These are phyloP conservation scores for Gryllus longicercus DNA, from an alignment of 2,888 invertebrate genomes.

Conservation along the genomic window DNA sequence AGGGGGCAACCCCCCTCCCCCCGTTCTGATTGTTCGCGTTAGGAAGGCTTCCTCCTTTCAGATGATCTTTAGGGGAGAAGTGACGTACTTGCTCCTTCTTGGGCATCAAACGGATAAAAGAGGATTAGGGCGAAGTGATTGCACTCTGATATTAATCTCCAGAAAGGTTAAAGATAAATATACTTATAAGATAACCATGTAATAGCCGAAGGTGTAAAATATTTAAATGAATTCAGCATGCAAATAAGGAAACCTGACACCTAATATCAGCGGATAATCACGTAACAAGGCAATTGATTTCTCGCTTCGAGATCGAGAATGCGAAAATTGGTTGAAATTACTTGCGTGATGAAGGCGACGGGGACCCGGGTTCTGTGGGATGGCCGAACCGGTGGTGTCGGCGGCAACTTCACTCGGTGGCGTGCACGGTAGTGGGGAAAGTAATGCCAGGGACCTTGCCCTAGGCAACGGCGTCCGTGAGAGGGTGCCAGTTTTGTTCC, in stretches of 20 bases:
- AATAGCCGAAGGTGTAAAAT: neutral
- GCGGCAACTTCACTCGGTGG: too few species aligned
- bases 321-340: slow-evolving; percentile 6
- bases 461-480: too few species aligned
- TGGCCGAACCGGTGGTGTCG: too few species aligned
- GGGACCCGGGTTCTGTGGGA: too few species aligned
- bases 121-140: neutral
- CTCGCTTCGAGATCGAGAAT: neutral
- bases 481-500: too few species aligned
- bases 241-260: slow-evolving; percentile 17
- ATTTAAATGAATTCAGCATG: slow-evolving; percentile 5
- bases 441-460: too few species aligned
- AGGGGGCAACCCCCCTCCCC: neutral
- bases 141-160: neutral
- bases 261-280: neutral
- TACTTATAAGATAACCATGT: neutral
- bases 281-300: neutral
- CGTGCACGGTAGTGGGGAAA: too few species aligned
- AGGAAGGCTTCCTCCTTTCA: neutral
- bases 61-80: too few species aligned
- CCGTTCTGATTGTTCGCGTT: neutral
- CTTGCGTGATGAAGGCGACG: neutral
- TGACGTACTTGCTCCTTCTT: neutral
- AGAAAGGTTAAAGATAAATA: slow-evolving; percentile 4
- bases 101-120: neutral